Conservation (phyloP, 2,797 vertebrate species). For the Acrossocheilus wenchowensis region DNA sequence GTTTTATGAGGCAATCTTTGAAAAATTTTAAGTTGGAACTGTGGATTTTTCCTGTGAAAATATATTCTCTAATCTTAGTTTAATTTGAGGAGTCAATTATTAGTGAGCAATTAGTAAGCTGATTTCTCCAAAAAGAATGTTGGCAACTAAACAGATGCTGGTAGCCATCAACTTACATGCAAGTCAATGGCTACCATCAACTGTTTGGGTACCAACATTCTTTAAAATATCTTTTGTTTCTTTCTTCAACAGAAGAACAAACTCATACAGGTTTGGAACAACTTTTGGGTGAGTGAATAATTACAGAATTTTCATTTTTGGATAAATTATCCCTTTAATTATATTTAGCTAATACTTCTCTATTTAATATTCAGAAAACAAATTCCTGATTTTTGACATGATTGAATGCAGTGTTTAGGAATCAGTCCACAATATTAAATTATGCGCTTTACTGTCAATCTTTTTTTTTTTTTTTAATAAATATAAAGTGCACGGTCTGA, state of each 20-base stretch:
- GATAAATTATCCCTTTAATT: neutral
- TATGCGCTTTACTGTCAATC: too few species aligned
- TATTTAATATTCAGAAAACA: neutral
- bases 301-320: neutral
- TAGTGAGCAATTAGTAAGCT: neutral
- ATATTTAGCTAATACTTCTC: neutral
- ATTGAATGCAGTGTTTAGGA: too few species aligned
- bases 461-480: neutral
- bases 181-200: neutral
- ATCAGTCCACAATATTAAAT: too few species aligned
- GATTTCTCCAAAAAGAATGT: neutral
- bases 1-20: conserved; percentile 18
- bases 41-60: neutral
- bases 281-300: neutral
- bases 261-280: neutral
- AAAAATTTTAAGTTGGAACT: neutral
- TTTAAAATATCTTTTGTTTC: neutral
- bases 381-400: neutral
- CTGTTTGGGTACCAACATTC: neutral
- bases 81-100: neutral
- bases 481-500: neutral
- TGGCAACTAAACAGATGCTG: neutral
- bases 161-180: neutral
- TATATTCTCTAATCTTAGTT: neutral
- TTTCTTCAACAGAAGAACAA: neutral